Evolutionary conservation across 2,797 vertebrate genomes (phyloP).

Genomic region (Clamator glandarius): DNA sequence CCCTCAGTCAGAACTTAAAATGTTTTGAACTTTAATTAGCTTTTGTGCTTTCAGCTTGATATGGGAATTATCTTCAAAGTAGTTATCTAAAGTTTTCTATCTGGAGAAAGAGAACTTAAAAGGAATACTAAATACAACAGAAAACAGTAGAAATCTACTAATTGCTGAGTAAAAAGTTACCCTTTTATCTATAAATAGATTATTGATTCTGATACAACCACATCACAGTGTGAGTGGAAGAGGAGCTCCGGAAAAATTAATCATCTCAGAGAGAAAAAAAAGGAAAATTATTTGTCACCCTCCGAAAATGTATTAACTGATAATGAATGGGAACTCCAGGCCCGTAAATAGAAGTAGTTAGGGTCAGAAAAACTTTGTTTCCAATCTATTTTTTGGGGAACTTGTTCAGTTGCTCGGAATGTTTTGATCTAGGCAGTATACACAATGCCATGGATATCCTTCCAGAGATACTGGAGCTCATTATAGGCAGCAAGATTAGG

Average conservation of each 20-base stretch:
- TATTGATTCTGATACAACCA: slow-evolving; percentile 4
- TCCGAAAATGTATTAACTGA: neutral
- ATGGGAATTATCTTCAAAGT: slow-evolving; percentile 48
- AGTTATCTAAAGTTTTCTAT: slow-evolving; percentile 1
- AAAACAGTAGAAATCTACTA: neutral
- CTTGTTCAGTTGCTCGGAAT: neutral
- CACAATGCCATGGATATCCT: neutral
- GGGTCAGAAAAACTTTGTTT: neutral
- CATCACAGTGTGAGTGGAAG: neutral
- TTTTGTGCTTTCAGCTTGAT: neutral
- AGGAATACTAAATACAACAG: slow-evolving; percentile 7
- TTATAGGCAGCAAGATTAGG: neutral
- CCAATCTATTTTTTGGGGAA: neutral
- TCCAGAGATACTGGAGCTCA: neutral
- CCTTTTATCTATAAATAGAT: slow-evolving; percentile 35
- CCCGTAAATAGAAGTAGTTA: neutral
- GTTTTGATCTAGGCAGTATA: neutral
- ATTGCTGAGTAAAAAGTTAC: neutral
- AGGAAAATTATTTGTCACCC: no score
- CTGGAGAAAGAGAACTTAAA: neutral
- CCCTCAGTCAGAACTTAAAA: neutral
- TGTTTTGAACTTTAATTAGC: neutral
- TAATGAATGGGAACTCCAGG: neutral
- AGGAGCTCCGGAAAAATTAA: neutral
- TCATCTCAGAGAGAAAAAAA: neutral